Evolutionary conservation across 2,888 invertebrate genomes (phyloP), one percentile per base, ranked within the genome.

Genomic region (Drosophila rellima): DNA sequence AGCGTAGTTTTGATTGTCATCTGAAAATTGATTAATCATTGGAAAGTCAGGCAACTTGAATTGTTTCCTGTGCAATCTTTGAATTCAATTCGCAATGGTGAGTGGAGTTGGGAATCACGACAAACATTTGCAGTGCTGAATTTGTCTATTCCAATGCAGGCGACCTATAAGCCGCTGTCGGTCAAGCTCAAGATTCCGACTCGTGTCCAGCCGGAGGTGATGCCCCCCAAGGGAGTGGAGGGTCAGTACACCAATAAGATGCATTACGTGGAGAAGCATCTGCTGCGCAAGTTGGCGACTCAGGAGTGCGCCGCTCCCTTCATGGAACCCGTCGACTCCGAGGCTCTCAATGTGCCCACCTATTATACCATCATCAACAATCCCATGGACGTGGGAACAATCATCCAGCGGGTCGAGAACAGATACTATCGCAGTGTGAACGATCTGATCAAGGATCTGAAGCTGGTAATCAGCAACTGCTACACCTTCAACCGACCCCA

Each of bases 211-310:
- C 74, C 74, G 0, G 60, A 60, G 0, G 61, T 61, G 4, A 33
- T n/a, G 20, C 67, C 67, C 1, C 6, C 37, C 3, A 8, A 15
- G 11, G 60, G 29, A 3, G 3, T 3, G 5, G n/a, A 17, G 6
- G 75, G 75, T 0, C 1, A 8, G 0, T 59, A 71, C 7, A 75
- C 75, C n/a, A 61, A 74, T 11, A 71, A 74, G 15, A 67, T 71
- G 2, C 59, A 67, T 3, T 42, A 47, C 10, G 13, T 71, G 6
- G 31, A 29, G 1, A 56, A 29, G 50, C 26, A 45, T 47, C 13
- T 71, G 2, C 20, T 71, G 6, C 18, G 18, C 0, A n/a, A 59
- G 0, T 6, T 71, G 20, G 1, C 1, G 0, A 3, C 2, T 0
- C 2, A 37, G 4, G 2, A 2, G 2, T 74, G 35, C 3, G 37